Base-by-base conservation (phyloP, 2,113 vertebrate genomes). In the Oreochromis tanganicae region DNA sequence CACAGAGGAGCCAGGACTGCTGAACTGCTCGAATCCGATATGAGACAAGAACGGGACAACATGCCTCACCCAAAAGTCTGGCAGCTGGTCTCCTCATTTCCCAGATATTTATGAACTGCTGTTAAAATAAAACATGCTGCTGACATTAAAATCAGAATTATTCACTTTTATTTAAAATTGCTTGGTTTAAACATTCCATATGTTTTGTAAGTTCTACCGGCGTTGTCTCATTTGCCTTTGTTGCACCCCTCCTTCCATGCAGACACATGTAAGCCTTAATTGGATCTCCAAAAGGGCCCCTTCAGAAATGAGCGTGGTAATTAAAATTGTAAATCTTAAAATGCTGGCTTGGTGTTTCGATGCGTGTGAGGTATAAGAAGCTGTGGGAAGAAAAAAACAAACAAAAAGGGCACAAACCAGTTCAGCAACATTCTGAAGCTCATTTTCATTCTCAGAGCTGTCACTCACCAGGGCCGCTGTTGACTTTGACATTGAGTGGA, bases 311-410 rank as follows among this genome's bases (percentile, higher is more conserved):
- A 63, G 17, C 14, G n/a, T 5, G 2, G 3, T 36, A 34, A 6
- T 4, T 36, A 34, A 63, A 63, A 36, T 19, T 9, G 16, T 36
- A 2, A 38, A 38, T 38, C 32, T 38, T 66, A n/a, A 38, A n/a
- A 38, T 13, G 34, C 34, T 38, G 34, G 6, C 63, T 38, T 9
- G 34, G 34, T 11, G 11, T 41, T 68, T 68, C 6, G 6, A 12
- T 8, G 32, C 3, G 1, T 0, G 63, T 0, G 63, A 8, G 10
- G 19, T 41, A 1, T 41, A 10, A 3, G 19, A 21, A 13, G 63
- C 34, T 21, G 19, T 38, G 17, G 17, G 3, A 68, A 38, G 11
- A 66, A 5, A 24, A n/a, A 38, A 7, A 36, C 11, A 0, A 13
- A 1, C 4, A 13, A n/a, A n/a, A 52, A 19, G 7, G 32, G 32